Evolutionary conservation across 2,113 vertebrate genomes (phyloP).

Genomic region (Peromyscus polionotus): DNA sequence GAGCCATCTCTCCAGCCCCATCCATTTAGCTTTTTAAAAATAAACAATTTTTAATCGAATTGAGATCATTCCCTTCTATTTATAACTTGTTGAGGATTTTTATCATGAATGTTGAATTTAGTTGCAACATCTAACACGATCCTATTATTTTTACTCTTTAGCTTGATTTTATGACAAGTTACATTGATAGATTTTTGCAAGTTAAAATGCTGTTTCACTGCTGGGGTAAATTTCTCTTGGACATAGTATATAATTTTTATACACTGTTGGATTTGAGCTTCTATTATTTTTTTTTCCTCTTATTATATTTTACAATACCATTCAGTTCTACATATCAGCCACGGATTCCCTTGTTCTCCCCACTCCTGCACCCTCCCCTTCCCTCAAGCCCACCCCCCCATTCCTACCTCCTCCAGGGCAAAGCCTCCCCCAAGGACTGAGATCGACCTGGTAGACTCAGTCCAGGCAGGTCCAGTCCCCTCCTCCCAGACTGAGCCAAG

Average conservation of each 20-base stretch:
- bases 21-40: background rate
- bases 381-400: no score
- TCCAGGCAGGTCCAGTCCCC: no score
- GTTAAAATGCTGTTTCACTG: background rate
- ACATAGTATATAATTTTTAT: background rate
- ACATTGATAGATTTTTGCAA: background rate
- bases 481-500: no score
- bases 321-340: no score
- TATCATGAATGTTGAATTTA: background rate
- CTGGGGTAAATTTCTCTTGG: background rate
- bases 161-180: background rate
- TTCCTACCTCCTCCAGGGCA: no score
- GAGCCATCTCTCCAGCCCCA: no score
- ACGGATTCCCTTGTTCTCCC: no score
- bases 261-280: background rate
- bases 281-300: background rate
- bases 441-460: no score
- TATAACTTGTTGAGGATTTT: slow-evolving; percentile 8
- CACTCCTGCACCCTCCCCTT: no score
- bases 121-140: background rate
- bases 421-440: no score
- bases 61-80: background rate
- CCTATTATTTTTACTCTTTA: slow-evolving; percentile 1
- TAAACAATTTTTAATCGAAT: background rate
- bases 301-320: no score